phyloP scores from a whole-genome alignment of 2,888 invertebrate genomes.

The Thalpophila matura region DNA sequence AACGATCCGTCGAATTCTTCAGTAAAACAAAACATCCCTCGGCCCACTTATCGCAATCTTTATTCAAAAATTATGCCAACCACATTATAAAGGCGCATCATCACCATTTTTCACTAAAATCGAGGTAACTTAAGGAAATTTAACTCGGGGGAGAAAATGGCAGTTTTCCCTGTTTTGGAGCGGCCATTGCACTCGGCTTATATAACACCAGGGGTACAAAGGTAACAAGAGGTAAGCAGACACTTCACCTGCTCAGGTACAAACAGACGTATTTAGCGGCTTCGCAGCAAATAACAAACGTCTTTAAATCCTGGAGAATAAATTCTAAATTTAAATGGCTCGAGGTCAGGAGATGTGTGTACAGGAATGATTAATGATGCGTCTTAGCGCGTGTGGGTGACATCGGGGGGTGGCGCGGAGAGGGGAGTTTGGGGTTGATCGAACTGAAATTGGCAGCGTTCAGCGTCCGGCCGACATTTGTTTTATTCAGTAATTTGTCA shows the following conservation, averaged over 20 bases:
- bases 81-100: conserved; percentile 67
- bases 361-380: conserved; percentile 84
- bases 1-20: conserved; percentile 32
- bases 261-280: conserved; percentile 69
- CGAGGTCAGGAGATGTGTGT: conserved; percentile 73
- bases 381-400: conserved; percentile 79
- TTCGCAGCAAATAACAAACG: conserved; percentile 68
- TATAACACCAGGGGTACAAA: conserved; percentile 88
- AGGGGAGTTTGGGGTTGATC: conserved; percentile 79
- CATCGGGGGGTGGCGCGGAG: conserved; percentile 65
- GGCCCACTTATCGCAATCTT: conserved; percentile 54
- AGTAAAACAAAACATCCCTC: conserved; percentile 39
- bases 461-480: conserved; percentile 80
- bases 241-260: conserved; percentile 57
- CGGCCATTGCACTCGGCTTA: conserved; percentile 90
- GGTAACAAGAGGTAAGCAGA: conserved; percentile 83
- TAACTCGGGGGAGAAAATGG: conserved; percentile 74
- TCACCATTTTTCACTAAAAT: conserved; percentile 75
- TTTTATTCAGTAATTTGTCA: conserved; percentile 78
- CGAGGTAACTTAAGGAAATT: conserved; percentile 75
- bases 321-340: conserved; percentile 72
- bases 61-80: conserved; percentile 67
- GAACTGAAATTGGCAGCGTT: conserved; percentile 87
- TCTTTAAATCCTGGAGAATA: conserved; percentile 74
- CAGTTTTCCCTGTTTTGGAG: conserved; percentile 78